Evolutionary conservation across 2,888 invertebrate genomes (phyloP), one percentile per base, ranked within the genome.

Genomic region (Endotricha flammealis): DNA sequence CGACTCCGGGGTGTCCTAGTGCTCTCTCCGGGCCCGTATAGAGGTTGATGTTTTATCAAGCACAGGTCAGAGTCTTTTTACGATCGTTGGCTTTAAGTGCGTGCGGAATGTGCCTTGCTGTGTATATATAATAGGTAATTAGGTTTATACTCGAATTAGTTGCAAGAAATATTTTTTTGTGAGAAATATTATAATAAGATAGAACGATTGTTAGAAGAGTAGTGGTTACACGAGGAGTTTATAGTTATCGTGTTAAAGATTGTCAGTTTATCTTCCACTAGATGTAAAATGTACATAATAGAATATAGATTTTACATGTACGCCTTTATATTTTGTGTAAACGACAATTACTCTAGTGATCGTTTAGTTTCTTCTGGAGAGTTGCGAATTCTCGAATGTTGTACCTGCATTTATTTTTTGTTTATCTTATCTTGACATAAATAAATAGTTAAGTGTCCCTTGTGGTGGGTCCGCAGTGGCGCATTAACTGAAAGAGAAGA

Each of bases 71-170:
- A 69, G 69, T 67, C 72, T 66, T 66, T 61, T 65, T 71, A 71
- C 57, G 68, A 75, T 68, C 55, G 65, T 71, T 65, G 83, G 82
- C 80, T 82, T 82, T 77, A 78, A 78, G 70, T 73, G 85, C 75
- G 86, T 85, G 82, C 81, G 87, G 87, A 87, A 86, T 87, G 87
- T 87, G 87, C 87, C 87, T 87, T 87, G 87, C 85, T 80, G 74
- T 77, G 78, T 85, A 79, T 62, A 77, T 81, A 79, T 69, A n/a
- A n/a, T n/a, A 71, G 57, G 65, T 64, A 56, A 69, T 73, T 85
- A 85, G 83, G 79, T 80, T 76, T 82, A 85, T 76, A 82, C 83
- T 82, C 81, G 83, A 86, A 85, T 83, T 85, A 85, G 82, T 83
- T 83, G 78, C 81, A 77, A 82, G 70, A 81, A 78, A 79, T 82